Base-by-base conservation (phyloP, 2,113 vertebrate species). In the Telmatochromis sp. region DNA sequence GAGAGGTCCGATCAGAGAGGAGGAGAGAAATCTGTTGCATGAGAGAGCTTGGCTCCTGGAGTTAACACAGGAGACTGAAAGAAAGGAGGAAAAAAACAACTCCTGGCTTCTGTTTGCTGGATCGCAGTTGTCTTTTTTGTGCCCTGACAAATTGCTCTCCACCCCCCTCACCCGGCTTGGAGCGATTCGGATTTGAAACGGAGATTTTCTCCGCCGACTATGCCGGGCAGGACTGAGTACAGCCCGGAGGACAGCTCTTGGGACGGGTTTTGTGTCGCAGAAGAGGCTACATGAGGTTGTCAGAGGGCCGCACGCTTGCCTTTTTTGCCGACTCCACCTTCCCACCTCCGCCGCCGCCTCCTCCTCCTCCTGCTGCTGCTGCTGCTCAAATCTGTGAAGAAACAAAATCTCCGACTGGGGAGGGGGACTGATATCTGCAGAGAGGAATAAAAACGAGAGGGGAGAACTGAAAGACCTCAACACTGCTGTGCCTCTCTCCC, bases 221-320 rank as follows among this genome's bases (percentile, higher is more conserved):
- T 96, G 96, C 95, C 94, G 93, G 90, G 85, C 88, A 91, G 88
- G 88, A 93, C 89, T 51, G 94, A 89, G 58, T 51, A 86, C 85
- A 73, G 85, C 65, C 37, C 81, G 89, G 95, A 90, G 92, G 94
- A 95, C 91, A 89, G 94, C 87, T 94, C 90, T 83, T 73, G 94
- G 95, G 94, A 95, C 95, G 54, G 47, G 87, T 87, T 90, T 63
- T 75, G 88, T 85, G 94, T 94, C 85, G 93, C 93, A 88, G 93
- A 92, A 81, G 94, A 95, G 93, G 95, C 95, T 94, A 93, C 94
- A 94, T 96, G 96, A 96, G 95, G 93, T 91, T 93, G 93, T 91
- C 89, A 86, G 89, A 91, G 93, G 94, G 93, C 93, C 94, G 89
- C 91, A 91, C 92, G 89, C 89, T 92, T 89, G 75, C 93, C 85